A percentile compares a stretch with the other conserved stretches of the same genome.
These are phyloP conservation scores for Hormaphis cornu DNA, from an alignment of 1,140 invertebrate species.

Conservation along the genomic window DNA sequence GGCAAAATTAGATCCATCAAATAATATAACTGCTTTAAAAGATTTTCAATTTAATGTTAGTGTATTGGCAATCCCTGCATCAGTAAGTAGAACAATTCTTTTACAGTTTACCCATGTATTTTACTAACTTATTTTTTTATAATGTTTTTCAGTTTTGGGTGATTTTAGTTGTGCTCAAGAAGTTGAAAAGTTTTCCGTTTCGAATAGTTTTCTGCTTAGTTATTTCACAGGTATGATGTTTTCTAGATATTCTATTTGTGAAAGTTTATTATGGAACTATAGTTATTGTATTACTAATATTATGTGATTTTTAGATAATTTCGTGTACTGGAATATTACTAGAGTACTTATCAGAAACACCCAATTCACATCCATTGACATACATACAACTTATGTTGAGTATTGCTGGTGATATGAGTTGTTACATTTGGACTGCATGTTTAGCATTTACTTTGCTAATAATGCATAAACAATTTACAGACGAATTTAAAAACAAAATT, in stretches of 20 bases:
- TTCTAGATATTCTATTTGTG: neutral
- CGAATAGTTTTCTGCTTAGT: slow-evolving; percentile 67
- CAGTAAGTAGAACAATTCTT: slow-evolving; percentile 44
- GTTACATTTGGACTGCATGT: slow-evolving; percentile 71
- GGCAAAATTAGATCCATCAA: slow-evolving; percentile 52
- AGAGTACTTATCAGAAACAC: slow-evolving; percentile 21
- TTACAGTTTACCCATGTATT: neutral
- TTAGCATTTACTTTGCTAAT: slow-evolving; percentile 71
- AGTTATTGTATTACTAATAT: neutral
- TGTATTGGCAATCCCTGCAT: slow-evolving; percentile 61
- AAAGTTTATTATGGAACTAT: neutral
- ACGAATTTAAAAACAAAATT: slow-evolving; percentile 16
- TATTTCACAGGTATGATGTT: slow-evolving; percentile 58
- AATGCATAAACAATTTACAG: slow-evolving; percentile 48
- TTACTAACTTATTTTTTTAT: slow-evolving; percentile 37
- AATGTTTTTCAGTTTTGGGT: slow-evolving; percentile 69
- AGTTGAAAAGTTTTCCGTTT: slow-evolving; percentile 70
- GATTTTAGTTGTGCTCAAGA: slow-evolving; percentile 65
- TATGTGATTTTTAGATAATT: neutral
- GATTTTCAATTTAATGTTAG: slow-evolving; percentile 74
- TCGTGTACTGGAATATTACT: slow-evolving; percentile 26
- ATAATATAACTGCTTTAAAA: slow-evolving; percentile 66
- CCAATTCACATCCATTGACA: slow-evolving; percentile 37
- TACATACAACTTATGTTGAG: slow-evolving; percentile 61
- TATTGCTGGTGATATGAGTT: slow-evolving; percentile 62